A percentile compares a stretch with the other conserved stretches of the same genome.
phyloP scores from a whole-genome alignment of 2,888 invertebrate genomes.

The Argyra leucocephala region DNA sequence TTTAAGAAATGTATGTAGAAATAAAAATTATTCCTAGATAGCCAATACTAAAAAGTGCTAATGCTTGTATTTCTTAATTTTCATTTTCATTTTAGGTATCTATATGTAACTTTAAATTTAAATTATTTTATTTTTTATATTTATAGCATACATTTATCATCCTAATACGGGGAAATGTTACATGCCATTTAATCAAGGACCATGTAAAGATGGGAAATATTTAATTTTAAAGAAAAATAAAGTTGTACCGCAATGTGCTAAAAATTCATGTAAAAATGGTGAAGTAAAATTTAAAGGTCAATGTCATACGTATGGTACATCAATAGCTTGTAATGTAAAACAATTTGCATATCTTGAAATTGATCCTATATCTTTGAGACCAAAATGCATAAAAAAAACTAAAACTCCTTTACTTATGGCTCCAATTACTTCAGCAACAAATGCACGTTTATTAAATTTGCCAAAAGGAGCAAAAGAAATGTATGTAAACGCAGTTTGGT shows the following conservation, averaged over 20 bases:
- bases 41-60: too few relatives aligned
- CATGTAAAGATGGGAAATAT: slow-evolving; percentile 50
- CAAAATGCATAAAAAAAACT: slow-evolving; percentile 48
- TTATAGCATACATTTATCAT: slow-evolving; percentile 52
- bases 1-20: too few relatives aligned
- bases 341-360: slow-evolving; percentile 48
- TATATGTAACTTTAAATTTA: too few relatives aligned
- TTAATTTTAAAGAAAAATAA: slow-evolving; percentile 47
- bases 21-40: too few relatives aligned
- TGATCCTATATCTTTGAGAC: slow-evolving; percentile 49
- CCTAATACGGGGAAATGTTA: slow-evolving; percentile 53
- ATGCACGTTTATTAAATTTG: neutral
- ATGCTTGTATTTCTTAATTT: too few relatives aligned
- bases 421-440: neutral
- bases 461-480: neutral
- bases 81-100: too few relatives aligned
- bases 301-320: slow-evolving; percentile 33
- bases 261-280: slow-evolving; percentile 55
- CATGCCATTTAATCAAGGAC: slow-evolving; percentile 55
- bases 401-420: slow-evolving; percentile 9
- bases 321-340: slow-evolving; percentile 34
- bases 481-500: neutral
- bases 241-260: slow-evolving; percentile 50
- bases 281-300: slow-evolving; percentile 39
- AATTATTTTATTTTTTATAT: neutral